Percentiles rank a stretch among this genome's conserved stretches.
These are phyloP conservation scores for Notocelia uddmanniana DNA, from an alignment of 2,888 invertebrate genomes.

Conservation along the genomic window DNA sequence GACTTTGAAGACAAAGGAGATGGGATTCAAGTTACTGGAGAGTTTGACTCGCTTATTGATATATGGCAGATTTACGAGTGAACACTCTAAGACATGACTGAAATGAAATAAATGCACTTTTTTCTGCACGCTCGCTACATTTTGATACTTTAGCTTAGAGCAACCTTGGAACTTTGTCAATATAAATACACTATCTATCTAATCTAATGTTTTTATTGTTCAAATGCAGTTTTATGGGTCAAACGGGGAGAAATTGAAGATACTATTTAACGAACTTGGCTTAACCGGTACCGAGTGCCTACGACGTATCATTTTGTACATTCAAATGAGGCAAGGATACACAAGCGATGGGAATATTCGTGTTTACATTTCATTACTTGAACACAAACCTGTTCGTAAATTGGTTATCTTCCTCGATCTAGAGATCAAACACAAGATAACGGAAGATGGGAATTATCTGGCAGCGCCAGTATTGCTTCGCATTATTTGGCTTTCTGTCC, in stretches of 20 bases:
- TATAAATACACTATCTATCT: too few relatives aligned
- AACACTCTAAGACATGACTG: neutral
- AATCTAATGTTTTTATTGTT: too few relatives aligned
- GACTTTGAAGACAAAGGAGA: conserved; percentile 1
- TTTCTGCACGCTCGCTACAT: too few relatives aligned
- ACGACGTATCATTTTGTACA: neutral
- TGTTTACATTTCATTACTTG: conserved; percentile 20
- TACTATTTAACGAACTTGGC: neutral
- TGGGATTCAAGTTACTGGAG: neutral
- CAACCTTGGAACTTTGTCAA: too few relatives aligned
- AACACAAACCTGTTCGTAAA: neutral
- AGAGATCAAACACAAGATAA: neutral
- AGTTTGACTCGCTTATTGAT: neutral
- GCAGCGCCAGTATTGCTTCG: too few relatives aligned
- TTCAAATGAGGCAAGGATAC: neutral
- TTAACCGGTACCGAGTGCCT: neutral
- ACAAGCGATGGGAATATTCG: neutral
- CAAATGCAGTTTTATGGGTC: too few relatives aligned
- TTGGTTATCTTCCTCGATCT: neutral
- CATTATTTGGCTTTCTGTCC: too few relatives aligned
- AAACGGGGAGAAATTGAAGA: too few relatives aligned
- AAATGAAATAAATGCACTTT: neutral
- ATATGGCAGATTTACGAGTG: neutral
- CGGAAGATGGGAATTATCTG: neutral
- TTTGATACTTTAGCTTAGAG: too few relatives aligned